Conservation (phyloP, 1,140 invertebrate species). For the Habropoda laboriosa region DNA sequence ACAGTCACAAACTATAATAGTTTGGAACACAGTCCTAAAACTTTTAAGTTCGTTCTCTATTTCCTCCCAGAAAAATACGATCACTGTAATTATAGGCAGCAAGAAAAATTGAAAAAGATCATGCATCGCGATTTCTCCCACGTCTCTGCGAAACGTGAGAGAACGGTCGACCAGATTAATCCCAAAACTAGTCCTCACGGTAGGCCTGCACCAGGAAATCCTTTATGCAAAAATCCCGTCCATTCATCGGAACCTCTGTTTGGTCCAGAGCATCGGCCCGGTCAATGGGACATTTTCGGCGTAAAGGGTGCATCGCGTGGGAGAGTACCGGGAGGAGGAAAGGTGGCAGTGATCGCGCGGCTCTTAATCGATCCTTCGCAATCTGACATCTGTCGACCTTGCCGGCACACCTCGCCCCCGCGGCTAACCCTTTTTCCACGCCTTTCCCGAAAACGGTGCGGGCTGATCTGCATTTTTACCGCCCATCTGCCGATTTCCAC, state of each 20-base stretch:
- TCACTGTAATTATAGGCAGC: not conserved
- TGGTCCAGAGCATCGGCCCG: conserved; percentile 4
- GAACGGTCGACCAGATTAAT: conserved; percentile 53
- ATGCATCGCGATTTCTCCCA: conserved; percentile 48
- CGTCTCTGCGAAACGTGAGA: conserved; percentile 37
- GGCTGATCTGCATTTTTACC: conserved; percentile 42
- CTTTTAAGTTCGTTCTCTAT: too few relatives aligned
- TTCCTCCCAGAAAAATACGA: not conserved
- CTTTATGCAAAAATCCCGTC: conserved; percentile 65
- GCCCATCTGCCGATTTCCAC: conserved; percentile 56
- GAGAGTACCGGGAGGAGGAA: conserved; percentile 20
- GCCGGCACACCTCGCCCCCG: conserved; percentile 7
- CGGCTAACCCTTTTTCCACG: conserved; percentile 48
- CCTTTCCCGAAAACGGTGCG: conserved; percentile 41
- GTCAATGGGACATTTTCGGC: conserved; percentile 24
- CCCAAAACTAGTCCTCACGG: conserved; percentile 35
- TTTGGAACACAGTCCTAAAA: too few relatives aligned
- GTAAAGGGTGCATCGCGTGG: conserved; percentile 44
- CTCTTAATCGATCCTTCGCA: conserved; percentile 33
- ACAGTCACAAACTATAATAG: too few relatives aligned
- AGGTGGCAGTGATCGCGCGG: conserved; percentile 3
- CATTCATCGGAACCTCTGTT: conserved; percentile 50
- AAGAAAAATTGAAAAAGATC: not conserved
- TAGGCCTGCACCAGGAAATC: conserved; percentile 12
- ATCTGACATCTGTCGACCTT: conserved; percentile 60